These are phyloP conservation scores for Coleophora deauratella DNA, from an alignment of 2,888 invertebrate species.

Conservation along the genomic window DNA sequence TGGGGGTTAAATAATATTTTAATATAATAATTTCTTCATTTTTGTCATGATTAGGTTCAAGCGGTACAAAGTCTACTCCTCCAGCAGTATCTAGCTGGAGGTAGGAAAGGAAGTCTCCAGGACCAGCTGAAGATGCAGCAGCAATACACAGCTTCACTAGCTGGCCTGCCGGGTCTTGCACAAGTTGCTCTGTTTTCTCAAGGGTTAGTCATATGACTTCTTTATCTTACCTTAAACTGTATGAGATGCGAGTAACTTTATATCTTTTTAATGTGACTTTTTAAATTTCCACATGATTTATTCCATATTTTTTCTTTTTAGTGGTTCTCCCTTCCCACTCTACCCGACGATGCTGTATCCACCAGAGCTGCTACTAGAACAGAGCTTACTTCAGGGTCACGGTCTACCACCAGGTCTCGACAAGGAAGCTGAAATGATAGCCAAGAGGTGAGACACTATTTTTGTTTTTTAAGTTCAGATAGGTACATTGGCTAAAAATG, in stretches of 20 bases:
- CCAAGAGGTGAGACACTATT: slow-evolving; percentile 59
- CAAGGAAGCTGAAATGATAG: slow-evolving; percentile 66
- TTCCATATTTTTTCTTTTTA: slow-evolving; percentile 21
- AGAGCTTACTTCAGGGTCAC: slow-evolving; percentile 68
- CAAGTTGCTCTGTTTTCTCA: slow-evolving; percentile 66
- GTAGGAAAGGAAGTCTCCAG: slow-evolving; percentile 56
- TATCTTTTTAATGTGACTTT: too few relatives aligned
- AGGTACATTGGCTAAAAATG: too few relatives aligned
- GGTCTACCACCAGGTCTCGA: slow-evolving; percentile 65
- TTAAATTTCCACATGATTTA: background rate
- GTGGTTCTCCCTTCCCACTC: slow-evolving; percentile 63
- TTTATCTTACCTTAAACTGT: too few relatives aligned
- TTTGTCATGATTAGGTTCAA: slow-evolving; percentile 43
- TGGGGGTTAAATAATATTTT: too few relatives aligned
- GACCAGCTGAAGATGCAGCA: slow-evolving; percentile 68
- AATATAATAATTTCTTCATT: too few relatives aligned
- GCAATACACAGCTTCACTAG: slow-evolving; percentile 61
- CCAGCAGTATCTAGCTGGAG: slow-evolving; percentile 64
- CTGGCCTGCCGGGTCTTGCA: slow-evolving; percentile 57
- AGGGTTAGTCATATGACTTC: slow-evolving; percentile 37
- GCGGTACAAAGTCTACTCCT: slow-evolving; percentile 66
- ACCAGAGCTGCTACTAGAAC: slow-evolving; percentile 61
- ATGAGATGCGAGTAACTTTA: too few relatives aligned
- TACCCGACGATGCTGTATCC: slow-evolving; percentile 70
- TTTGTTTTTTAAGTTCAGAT: slow-evolving; percentile 6